Evolutionary conservation across 2,797 vertebrate genomes (phyloP).

Genomic region (Cyprinodon diabolis): DNA sequence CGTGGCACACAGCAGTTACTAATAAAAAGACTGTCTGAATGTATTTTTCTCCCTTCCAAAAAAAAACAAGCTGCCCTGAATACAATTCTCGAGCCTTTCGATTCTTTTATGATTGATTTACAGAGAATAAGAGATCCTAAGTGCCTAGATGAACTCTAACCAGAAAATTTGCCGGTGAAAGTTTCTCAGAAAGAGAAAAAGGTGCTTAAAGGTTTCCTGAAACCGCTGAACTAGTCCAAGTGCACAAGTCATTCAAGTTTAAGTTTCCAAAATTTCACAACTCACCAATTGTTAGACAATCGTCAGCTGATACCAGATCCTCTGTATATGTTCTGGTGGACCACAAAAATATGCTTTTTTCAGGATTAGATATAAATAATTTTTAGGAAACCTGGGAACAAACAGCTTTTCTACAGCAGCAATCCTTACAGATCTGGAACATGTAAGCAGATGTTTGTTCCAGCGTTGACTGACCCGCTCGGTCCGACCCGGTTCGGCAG

Average conservation of each 20-base stretch:
- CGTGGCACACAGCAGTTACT: neutral
- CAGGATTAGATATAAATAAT: neutral
- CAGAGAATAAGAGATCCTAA: conserved; percentile 26
- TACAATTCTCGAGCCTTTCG: conserved; percentile 16
- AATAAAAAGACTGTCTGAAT: conserved; percentile 4
- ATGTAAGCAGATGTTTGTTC: neutral
- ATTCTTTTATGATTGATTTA: conserved; percentile 17
- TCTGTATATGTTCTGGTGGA: neutral
- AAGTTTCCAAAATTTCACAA: neutral
- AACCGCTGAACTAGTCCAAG: conserved; percentile 22
- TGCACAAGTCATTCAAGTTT: neutral
- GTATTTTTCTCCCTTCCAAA: neutral
- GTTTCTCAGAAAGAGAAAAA: conserved; percentile 17
- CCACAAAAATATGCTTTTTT: neutral
- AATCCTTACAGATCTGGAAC: neutral
- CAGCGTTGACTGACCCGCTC: conserved; percentile 8
- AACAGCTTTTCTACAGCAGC: neutral
- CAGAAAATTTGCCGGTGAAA: neutral
- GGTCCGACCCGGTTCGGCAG: conserved; percentile 3
- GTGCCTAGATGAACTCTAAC: conserved; percentile 47
- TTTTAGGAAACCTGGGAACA: neutral
- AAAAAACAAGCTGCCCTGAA: neutral
- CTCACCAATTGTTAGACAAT: neutral
- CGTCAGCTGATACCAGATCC: neutral
- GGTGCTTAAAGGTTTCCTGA: conserved; percentile 33